Conservation (phyloP, 2,113 vertebrate genomes). For the Sphyrna mokarran region DNA sequence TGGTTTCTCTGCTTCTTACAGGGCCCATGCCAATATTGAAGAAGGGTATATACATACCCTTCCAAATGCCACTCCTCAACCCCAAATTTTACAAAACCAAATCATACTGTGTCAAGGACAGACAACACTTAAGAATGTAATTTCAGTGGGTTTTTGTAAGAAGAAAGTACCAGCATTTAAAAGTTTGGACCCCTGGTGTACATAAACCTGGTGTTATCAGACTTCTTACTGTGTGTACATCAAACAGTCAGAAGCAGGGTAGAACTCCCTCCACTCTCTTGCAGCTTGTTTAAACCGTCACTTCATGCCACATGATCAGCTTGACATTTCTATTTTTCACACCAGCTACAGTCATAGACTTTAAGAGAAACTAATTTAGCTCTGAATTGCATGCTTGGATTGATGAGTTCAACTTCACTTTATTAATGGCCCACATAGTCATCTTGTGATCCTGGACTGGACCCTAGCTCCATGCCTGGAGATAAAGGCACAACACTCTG, state of each 20-base stretch:
- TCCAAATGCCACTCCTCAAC: background rate
- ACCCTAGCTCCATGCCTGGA: background rate
- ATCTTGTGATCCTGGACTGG: background rate
- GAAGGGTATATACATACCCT: background rate
- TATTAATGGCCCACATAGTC: background rate
- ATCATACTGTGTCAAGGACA: background rate
- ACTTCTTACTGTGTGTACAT: background rate
- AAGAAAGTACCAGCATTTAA: background rate
- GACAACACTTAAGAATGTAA: background rate
- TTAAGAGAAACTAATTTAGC: background rate
- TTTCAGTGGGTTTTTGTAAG: background rate
- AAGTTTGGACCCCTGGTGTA: background rate
- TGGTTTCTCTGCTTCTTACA: background rate
- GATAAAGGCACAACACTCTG: background rate
- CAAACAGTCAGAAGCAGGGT: background rate
- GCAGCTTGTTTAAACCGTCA: background rate
- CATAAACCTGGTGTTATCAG: too few species aligned
- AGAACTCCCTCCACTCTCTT: background rate
- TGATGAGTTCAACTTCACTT: background rate
- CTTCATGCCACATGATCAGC: background rate
- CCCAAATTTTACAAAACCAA: background rate
- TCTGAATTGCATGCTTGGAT: background rate
- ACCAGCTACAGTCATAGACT: background rate
- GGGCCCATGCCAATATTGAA: background rate
- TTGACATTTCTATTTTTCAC: constrained; percentile 6